Base-by-base conservation (phyloP, 2,113 vertebrate species). In the Herpetotheres cachinnans region DNA sequence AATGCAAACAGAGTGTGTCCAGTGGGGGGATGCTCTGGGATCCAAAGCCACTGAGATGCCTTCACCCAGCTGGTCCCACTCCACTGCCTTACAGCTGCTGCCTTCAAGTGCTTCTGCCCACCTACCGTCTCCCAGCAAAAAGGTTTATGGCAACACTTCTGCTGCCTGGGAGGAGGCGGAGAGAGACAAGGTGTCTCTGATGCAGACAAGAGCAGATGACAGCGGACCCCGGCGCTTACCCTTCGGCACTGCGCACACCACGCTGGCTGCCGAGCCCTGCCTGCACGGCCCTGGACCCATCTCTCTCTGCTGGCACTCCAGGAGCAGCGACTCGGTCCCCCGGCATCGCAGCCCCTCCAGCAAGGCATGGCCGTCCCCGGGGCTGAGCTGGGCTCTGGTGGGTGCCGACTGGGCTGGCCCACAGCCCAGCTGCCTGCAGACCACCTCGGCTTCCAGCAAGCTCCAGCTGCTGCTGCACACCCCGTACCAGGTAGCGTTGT, bases 341-440 rank as follows among this genome's bases (percentile, higher is more conserved):
- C 5, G 49, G 72, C 97, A 97, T 34, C 38, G 92, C 38, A 97
- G 16, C 11, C 95, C 72, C 46, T 96, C 74, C 77, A 97, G n/a
- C 32, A 94, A 54, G 44, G 4, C 2, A 19, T 0, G 29, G 24
- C 15, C 3, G 0, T 32, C 17, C 10, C 30, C 42, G 1, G 0
- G 40, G 16, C 52, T 13, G 24, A 61, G 12, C 16, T 22, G n/a
- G 61, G 56, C 47, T 56, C 52, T 38, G 0, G 9, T 0, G 0
- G 74, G 66, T 0, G 11, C 82, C 0, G 52, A 22, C 40, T 20
- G 30, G 16, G 91, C 89, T 5, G 44, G 34, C 5, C 95, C 96
- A 2, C 96, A 96, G 59, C 95, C 96, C 91, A 97, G 52, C 56
- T 97, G 82, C 78, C 8, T 84, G 67, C 96, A 97, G 50, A 63